Percentiles rank a stretch among this genome's conserved stretches.
phyloP scores from a whole-genome alignment of 2,113 vertebrate species.

The Amphiprion ocellaris region DNA sequence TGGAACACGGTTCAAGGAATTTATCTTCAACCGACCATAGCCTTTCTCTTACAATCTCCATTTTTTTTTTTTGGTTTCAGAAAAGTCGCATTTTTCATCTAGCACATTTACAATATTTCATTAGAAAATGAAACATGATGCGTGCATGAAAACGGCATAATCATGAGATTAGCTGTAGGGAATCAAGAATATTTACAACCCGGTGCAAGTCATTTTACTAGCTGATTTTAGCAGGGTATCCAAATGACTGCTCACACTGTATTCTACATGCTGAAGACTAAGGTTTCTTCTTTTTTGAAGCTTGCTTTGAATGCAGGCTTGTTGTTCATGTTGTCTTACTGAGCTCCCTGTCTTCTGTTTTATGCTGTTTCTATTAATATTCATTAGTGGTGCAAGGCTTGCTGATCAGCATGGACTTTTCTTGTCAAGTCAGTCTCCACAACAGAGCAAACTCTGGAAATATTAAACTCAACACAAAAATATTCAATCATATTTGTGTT shows the following conservation, averaged over 20 bases:
- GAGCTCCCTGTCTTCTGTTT: not conserved
- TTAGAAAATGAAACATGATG: too few species aligned
- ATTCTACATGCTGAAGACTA: not conserved
- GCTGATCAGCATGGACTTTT: slow-evolving; percentile 4
- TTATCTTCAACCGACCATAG: too few species aligned
- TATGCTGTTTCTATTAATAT: not conserved
- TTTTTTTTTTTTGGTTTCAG: too few species aligned
- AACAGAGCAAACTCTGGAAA: slow-evolving; percentile 1
- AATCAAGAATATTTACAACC: too few species aligned
- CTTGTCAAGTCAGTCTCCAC: not conserved
- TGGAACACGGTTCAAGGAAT: too few species aligned
- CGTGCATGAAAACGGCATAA: too few species aligned
- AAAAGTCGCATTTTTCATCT: too few species aligned
- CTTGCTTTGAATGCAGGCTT: not conserved
- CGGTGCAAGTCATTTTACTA: too few species aligned
- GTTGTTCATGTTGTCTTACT: not conserved
- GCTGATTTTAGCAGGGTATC: not conserved
- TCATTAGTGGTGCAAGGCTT: slow-evolving; percentile 6
- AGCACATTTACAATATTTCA: too few species aligned
- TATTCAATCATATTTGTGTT: not conserved
- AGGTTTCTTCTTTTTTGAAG: not conserved
- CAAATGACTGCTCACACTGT: not conserved
- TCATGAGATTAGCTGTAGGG: too few species aligned
- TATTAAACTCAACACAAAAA: not conserved
- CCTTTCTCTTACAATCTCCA: too few species aligned